These are phyloP conservation scores for Nebria ingens DNA, from an alignment of 1,140 invertebrate genomes.

Conservation along the genomic window DNA sequence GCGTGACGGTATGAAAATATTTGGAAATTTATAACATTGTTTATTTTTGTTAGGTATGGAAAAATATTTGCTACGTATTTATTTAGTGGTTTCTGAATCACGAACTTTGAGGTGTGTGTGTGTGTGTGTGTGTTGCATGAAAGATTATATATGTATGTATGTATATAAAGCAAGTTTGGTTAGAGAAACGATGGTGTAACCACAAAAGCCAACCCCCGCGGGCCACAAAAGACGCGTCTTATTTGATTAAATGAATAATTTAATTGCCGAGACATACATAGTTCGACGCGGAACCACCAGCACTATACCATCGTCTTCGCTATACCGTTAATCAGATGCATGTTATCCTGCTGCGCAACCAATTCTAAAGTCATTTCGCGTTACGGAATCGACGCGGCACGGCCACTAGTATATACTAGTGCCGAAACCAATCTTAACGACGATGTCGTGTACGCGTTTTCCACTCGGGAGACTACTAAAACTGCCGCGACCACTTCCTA, in stretches of 20 bases:
- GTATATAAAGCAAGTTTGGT: not conserved
- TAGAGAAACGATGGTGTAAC: slow-evolving; percentile 6
- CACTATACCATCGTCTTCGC: no score
- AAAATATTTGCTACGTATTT: no score
- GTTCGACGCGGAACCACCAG: not conserved
- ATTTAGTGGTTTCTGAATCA: no score
- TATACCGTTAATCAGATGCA: slow-evolving; percentile 1
- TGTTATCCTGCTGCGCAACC: not conserved
- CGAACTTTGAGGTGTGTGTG: no score
- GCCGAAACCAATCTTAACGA: not conserved
- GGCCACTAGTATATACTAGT: not conserved
- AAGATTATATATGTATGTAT: no score
- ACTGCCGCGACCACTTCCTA: no score
- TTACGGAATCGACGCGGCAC: not conserved
- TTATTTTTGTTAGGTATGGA: no score
- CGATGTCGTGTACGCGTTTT: not conserved
- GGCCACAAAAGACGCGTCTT: slow-evolving; percentile 4
- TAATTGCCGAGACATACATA: not conserved
- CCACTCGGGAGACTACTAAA: not conserved
- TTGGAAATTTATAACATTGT: no score
- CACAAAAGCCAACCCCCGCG: not conserved
- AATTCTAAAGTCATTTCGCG: not conserved
- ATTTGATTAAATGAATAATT: slow-evolving; percentile 10
- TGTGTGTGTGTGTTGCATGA: no score
- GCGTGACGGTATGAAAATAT: no score